A percentile compares a stretch with the other conserved stretches of the same genome.
These are phyloP conservation scores for Drosophila subquinaria DNA, from an alignment of 2,888 invertebrate genomes.

Conservation along the genomic window DNA sequence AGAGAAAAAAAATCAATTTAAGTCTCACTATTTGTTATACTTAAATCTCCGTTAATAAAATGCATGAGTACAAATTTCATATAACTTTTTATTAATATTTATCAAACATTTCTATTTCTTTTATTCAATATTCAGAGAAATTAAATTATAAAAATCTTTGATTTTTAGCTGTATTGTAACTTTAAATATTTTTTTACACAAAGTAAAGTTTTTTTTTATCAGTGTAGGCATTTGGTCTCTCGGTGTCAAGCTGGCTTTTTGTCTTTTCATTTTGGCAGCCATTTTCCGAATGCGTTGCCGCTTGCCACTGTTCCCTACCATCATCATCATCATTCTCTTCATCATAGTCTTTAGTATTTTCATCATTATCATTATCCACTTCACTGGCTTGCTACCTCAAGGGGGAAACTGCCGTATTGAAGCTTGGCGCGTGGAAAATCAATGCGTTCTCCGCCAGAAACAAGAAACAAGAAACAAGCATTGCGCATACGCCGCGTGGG, in stretches of 20 bases:
- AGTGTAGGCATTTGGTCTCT: constrained; percentile 20
- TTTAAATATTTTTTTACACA: too few species aligned
- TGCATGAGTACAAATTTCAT: too few species aligned
- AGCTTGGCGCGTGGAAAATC: constrained; percentile 63
- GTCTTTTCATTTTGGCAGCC: constrained; percentile 63
- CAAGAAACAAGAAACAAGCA: constrained; percentile 32
- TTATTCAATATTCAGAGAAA: too few species aligned
- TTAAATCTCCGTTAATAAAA: too few species aligned
- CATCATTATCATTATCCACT: constrained; percentile 43
- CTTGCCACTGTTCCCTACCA: constrained; percentile 19
- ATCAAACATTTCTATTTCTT: too few species aligned
- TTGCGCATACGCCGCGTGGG: constrained; percentile 69
- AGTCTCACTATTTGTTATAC: background rate
- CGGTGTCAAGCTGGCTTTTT: constrained; percentile 27
- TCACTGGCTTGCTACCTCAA: constrained; percentile 43
- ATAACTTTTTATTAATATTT: too few species aligned
- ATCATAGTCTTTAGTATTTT: constrained; percentile 15
- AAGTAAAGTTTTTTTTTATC: background rate
- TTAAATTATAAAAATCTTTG: too few species aligned
- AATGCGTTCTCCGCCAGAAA: constrained; percentile 48
- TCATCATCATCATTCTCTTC: constrained; percentile 23
- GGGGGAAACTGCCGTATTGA: constrained; percentile 24
- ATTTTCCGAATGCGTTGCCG: constrained; percentile 57
- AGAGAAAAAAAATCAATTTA: background rate
- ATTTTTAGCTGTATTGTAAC: too few species aligned